Evolutionary conservation across 2,113 vertebrate genomes (phyloP).

Genomic region (Aptenodytes forsteri): DNA sequence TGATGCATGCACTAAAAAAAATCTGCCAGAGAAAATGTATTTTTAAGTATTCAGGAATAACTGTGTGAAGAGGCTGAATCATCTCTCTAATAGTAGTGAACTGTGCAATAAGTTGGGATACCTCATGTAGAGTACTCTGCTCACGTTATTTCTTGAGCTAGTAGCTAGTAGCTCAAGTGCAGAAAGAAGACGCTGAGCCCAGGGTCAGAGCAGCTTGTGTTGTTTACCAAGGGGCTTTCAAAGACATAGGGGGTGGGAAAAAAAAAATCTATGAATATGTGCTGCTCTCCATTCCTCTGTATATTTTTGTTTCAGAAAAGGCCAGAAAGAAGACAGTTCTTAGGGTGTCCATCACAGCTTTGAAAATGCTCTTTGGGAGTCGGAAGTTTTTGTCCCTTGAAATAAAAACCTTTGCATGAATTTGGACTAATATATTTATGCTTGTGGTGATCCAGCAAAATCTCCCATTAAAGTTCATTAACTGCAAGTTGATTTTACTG

Average conservation of each 20-base stretch:
- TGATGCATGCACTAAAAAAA: background rate
- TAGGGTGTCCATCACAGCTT: background rate
- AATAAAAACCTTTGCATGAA: background rate
- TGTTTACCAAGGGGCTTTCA: background rate
- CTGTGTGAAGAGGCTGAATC: constrained; percentile 20
- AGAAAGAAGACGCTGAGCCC: background rate
- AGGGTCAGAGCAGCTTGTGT: background rate
- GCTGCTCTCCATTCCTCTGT: background rate
- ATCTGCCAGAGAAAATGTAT: background rate
- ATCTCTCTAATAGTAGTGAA: background rate
- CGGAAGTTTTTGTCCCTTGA: background rate
- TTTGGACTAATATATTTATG: background rate
- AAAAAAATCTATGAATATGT: background rate
- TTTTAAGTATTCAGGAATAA: constrained; percentile 23
- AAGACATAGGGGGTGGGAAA: background rate
- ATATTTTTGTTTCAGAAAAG: background rate
- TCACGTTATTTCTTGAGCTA: background rate
- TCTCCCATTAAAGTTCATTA: background rate
- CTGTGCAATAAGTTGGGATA: background rate
- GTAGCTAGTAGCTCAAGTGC: background rate
- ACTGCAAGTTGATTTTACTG: background rate
- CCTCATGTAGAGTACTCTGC: background rate
- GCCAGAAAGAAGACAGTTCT: background rate
- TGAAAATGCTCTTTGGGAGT: background rate
- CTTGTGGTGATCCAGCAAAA: background rate